Evolutionary conservation across 2,797 vertebrate genomes (phyloP), one percentile per base, ranked within the genome.

Genomic region (Vespertilio murinus): DNA sequence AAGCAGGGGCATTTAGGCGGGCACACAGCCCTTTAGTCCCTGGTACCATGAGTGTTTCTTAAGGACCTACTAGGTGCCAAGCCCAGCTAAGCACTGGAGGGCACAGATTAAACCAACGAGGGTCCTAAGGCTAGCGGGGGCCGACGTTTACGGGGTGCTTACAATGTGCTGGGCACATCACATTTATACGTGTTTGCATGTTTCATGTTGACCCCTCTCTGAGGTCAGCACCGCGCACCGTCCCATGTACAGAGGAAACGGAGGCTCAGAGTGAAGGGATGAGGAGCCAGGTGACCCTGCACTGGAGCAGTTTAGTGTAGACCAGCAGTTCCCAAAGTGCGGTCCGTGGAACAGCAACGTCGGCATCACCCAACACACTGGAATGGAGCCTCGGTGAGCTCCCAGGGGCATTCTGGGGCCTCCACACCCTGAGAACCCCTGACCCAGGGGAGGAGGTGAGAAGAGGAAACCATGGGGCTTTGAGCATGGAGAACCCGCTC

Each of bases 141-240:
- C 28, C 28, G 11, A 1, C 0, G 0, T 35, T 67, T n/a, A n/a
- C 1, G 1, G 8, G 17, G 42, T 2, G 2, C 49, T 16, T 23
- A 17, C 0, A 0, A 20, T 0, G 5, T 8, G 38, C 45, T 0
- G 13, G 45, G 56, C 28, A 4, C 52, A n/a, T 33, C 10, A 4
- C n/a, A 59, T 13, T 45, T 38, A 54, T 5, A 22, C 0, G 0
- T 5, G 3, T 5, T 17, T 59, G 42, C 40, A 12, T 28, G 3
- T 28, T 11, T 67, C 18, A 33, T 17, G 23, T 33, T 14, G 22
- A 4, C 38, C 17, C 40, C 45, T 64, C 69, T 17, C 0, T 33
- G 25, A n/a, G 30, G 38, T 70, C 22, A 8, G 82, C 22, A 30
- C 33, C 12, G 38, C 47, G 77, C 54, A 70, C 10, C 1, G 40